Conservation (phyloP, 2,113 vertebrate genomes). For the Alouatta palliata region DNA sequence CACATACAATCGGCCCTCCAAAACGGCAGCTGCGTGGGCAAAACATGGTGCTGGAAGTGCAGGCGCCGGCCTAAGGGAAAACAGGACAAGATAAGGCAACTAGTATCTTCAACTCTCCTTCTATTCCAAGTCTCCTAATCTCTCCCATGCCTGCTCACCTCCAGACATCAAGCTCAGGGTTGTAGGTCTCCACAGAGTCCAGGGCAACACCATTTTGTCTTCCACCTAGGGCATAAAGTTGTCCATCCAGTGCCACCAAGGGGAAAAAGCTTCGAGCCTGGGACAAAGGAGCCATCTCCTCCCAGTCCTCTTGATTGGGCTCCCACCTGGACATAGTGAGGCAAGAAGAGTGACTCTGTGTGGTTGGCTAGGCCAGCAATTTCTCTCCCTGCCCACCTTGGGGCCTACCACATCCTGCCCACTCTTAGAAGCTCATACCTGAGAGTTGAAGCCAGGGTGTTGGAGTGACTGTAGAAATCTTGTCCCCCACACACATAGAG, state of each 20-base stretch:
- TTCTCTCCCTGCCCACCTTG: neutral
- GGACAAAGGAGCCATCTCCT: conserved; percentile 84
- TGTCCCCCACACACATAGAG: conserved; percentile 93
- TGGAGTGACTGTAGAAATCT: conserved; percentile 87
- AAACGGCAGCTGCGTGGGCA: conserved; percentile 83
- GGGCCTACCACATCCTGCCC: neutral
- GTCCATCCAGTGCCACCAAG: conserved; percentile 80
- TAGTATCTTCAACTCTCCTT: neutral
- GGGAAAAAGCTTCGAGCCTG: conserved; percentile 85
- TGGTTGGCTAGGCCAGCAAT: neutral
- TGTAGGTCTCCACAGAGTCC: conserved; percentile 84
- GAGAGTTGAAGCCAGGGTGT: conserved; percentile 90
- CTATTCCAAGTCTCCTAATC: neutral
- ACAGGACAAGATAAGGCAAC: neutral
- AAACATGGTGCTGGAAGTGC: conserved; percentile 83
- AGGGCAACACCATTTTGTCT: conserved; percentile 80
- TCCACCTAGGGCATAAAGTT: conserved; percentile 88
- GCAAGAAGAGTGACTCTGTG: conserved; percentile 11
- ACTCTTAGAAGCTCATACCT: conserved; percentile 84
- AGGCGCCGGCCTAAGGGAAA: conserved; percentile 81
- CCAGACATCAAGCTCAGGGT: conserved; percentile 83
- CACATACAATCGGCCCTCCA: conserved; percentile 84
- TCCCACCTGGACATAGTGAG: conserved; percentile 80
- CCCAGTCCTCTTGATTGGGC: conserved; percentile 83
- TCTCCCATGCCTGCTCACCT: conserved; percentile 80